Conservation (phyloP, 2,888 invertebrate genomes). For the Meiosimyza platycephala region DNA sequence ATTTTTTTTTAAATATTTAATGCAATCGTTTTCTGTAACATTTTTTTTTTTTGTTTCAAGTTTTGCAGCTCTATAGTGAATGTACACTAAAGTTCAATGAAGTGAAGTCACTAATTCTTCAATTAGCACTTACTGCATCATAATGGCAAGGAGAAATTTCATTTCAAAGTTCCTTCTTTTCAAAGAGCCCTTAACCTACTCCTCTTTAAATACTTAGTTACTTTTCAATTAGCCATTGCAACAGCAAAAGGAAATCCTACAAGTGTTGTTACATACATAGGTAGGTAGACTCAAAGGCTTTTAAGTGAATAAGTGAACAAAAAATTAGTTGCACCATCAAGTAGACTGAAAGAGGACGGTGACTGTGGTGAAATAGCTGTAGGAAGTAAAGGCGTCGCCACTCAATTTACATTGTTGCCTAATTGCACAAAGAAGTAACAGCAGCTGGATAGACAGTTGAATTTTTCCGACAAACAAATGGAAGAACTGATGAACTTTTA, state of each 20-base stretch:
- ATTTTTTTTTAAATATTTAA: too few species aligned
- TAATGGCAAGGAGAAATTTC: too few species aligned
- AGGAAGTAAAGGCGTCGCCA: slow-evolving; percentile 17
- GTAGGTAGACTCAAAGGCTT: slow-evolving; percentile 15
- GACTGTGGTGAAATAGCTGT: not conserved
- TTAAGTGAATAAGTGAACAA: slow-evolving; percentile 3
- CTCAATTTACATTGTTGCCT: slow-evolving; percentile 22
- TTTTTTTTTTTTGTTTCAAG: too few species aligned
- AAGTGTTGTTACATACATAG: too few species aligned
- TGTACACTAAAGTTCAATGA: too few species aligned
- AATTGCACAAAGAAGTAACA: slow-evolving; percentile 27
- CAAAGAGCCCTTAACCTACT: too few species aligned
- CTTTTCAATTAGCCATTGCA: slow-evolving; percentile 14
- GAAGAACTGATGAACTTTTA: slow-evolving; percentile 2
- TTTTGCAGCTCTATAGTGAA: too few species aligned
- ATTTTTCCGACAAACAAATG: not conserved
- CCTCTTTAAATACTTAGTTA: not conserved
- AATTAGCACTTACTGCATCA: too few species aligned
- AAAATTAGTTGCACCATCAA: slow-evolving; percentile 27
- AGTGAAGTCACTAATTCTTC: too few species aligned
- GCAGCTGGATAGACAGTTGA: not conserved
- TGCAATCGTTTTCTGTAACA: too few species aligned
- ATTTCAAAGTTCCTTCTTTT: too few species aligned
- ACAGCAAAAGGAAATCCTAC: not conserved
- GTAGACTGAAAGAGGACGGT: not conserved